A percentile compares a stretch with the other conserved stretches of the same genome.
Conservation (phyloP, 1,140 invertebrate species). For the Zaprionus africanus region DNA sequence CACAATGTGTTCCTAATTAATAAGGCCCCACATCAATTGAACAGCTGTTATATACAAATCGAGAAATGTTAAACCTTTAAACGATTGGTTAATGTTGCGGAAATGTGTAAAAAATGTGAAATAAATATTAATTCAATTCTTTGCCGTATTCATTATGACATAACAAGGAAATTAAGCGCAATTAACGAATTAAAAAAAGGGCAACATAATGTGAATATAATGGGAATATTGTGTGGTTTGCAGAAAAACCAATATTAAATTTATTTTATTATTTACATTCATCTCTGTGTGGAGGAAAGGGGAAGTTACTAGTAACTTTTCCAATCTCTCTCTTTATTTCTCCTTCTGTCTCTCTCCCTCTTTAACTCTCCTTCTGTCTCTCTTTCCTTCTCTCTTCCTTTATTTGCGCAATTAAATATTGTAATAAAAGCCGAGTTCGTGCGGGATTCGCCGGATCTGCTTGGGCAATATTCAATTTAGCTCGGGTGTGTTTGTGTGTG, state of each 20-base stretch:
- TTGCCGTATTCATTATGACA: background rate
- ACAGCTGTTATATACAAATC: background rate
- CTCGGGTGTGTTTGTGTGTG: too few relatives aligned
- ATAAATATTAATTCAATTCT: background rate
- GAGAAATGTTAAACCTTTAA: background rate
- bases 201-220: background rate
- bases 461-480: background rate
- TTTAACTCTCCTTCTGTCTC: background rate
- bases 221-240: background rate
- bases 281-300: background rate
- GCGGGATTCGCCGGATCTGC: background rate
- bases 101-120: background rate
- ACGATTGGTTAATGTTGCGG: background rate
- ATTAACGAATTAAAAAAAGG: background rate
- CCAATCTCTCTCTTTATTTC: background rate
- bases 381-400: background rate
- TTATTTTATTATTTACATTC: background rate
- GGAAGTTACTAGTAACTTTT: too few relatives aligned
- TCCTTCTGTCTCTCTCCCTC: background rate
- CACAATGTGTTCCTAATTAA: background rate
- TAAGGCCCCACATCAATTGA: background rate
- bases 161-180: background rate
- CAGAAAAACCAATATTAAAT: background rate
- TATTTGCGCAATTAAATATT: slow-evolving; percentile 45
- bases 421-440: slow-evolving; percentile 48